These are phyloP conservation scores for Octodon degus DNA, from an alignment of 2,113 vertebrate genomes.

Conservation along the genomic window DNA sequence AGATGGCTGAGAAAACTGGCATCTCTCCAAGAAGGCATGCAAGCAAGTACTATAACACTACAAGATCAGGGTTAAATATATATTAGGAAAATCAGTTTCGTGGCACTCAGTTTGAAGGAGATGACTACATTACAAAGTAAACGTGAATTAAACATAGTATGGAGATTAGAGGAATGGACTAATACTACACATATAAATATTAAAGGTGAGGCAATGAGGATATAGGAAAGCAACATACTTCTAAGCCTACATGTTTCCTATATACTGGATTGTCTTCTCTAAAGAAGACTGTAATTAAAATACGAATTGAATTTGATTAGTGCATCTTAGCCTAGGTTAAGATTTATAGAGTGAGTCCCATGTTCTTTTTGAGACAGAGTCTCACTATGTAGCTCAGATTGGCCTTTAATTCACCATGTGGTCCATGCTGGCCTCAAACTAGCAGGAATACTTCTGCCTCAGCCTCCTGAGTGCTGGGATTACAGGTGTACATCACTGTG, in stretches of 20 bases:
- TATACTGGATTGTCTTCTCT: conserved; percentile 31
- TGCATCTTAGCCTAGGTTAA: neutral
- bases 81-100: conserved; percentile 63
- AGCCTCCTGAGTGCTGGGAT: neutral
- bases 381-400: neutral
- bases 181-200: neutral
- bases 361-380: neutral
- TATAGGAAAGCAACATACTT: neutral
- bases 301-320: conserved; percentile 34
- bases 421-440: neutral
- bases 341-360: neutral
- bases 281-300: neutral
- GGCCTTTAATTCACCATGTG: neutral
- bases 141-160: neutral
- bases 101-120: neutral
- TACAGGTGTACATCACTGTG: neutral
- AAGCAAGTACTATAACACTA: conserved; percentile 65
- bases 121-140: neutral
- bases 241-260: conserved; percentile 22
- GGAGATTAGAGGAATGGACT: neutral
- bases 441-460: neutral
- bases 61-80: conserved; percentile 53
- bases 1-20: neutral
- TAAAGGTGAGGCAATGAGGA: neutral
- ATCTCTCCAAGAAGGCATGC: conserved; percentile 70